Percentiles rank a stretch among this genome's conserved stretches.
Conservation (phyloP, 2,113 vertebrate species). For the Tachysurus fulvidraco region DNA sequence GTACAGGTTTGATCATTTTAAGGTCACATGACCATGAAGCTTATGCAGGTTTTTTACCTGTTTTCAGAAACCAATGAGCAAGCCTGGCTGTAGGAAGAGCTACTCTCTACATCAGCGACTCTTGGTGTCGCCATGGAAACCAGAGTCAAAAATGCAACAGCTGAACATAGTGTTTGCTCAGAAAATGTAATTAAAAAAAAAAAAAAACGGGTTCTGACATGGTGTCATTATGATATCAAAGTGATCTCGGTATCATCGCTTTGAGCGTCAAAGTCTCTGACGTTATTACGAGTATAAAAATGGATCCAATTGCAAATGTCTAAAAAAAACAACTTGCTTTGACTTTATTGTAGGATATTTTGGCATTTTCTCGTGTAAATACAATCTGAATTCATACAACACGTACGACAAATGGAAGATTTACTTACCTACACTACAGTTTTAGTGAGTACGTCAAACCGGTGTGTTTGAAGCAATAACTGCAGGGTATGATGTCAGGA, state of each 20-base stretch:
- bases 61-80: not conserved
- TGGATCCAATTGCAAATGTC: not conserved
- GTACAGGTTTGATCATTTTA: not conserved
- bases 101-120: not conserved
- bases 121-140: not conserved
- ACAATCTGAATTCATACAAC: not conserved
- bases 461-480: no score
- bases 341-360: not conserved
- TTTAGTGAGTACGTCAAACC: not conserved
- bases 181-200: not conserved
- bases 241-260: not conserved
- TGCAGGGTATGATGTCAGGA: no score
- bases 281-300: not conserved
- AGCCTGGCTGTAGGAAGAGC: not conserved
- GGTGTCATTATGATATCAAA: not conserved
- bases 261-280: not conserved
- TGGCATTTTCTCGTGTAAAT: not conserved
- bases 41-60: not conserved
- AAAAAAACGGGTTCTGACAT: not conserved
- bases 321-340: not conserved
- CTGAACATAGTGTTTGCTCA: not conserved
- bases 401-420: no score
- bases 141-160: not conserved
- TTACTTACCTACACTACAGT: no score
- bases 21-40: not conserved